A percentile compares a stretch with the other conserved stretches of the same genome.
These are phyloP conservation scores for Pammene fasciana DNA, from an alignment of 2,888 invertebrate species.

Conservation along the genomic window DNA sequence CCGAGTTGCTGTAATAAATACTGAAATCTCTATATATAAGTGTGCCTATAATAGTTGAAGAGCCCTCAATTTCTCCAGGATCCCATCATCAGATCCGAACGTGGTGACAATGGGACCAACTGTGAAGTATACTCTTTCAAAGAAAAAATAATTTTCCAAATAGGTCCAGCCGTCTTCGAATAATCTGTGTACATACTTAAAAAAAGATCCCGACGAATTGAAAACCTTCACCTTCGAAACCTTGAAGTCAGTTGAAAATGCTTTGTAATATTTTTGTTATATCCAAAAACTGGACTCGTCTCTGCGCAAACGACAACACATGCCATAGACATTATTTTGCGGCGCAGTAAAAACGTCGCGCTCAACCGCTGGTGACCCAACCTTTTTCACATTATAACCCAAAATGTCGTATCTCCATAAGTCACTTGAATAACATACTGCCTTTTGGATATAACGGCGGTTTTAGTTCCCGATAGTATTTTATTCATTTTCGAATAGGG, in stretches of 20 bases:
- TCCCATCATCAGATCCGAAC: too few species aligned
- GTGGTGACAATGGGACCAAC: too few species aligned
- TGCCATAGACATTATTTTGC: conserved; percentile 63
- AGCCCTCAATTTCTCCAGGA: too few species aligned
- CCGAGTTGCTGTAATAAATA: too few species aligned
- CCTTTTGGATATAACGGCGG: background rate
- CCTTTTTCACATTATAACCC: background rate
- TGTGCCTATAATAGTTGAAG: too few species aligned
- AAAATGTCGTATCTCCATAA: conserved; percentile 1
- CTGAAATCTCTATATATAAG: too few species aligned
- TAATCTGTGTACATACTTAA: too few species aligned
- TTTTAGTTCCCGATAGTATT: conserved; percentile 24
- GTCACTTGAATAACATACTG: background rate
- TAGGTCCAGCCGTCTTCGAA: too few species aligned
- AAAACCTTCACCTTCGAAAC: too few species aligned
- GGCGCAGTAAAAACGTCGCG: conserved; percentile 66
- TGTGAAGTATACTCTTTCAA: too few species aligned
- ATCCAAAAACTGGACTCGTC: background rate
- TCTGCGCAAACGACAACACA: background rate
- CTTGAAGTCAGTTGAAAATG: background rate
- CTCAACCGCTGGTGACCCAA: conserved; percentile 54
- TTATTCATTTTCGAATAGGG: conserved; percentile 28
- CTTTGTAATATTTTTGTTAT: background rate
- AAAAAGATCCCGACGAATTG: too few species aligned
- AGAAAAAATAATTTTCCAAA: too few species aligned